Evolutionary conservation across 1,140 invertebrate genomes (phyloP).

Genomic region (Trypoxylus dichotomus): DNA sequence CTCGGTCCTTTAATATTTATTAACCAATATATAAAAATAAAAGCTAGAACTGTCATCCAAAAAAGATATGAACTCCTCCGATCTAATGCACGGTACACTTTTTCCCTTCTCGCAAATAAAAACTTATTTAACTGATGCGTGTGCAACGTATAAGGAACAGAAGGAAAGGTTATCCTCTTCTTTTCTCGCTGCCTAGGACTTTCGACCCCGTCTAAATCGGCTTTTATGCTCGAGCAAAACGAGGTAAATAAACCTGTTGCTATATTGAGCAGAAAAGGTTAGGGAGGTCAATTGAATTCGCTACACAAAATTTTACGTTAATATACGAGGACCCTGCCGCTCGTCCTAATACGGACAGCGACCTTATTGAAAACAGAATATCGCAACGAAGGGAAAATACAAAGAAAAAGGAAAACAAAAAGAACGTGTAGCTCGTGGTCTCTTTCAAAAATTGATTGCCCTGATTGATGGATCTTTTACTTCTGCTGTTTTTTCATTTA

Average conservation of each 20-base stretch:
- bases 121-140: too few species aligned
- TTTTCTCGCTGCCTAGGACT: too few species aligned
- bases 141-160: too few species aligned
- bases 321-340: background rate
- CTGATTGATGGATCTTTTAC: background rate
- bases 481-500: too few species aligned
- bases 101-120: too few species aligned
- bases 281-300: conserved; percentile 6
- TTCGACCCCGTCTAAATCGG: background rate
- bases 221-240: conserved; percentile 2
- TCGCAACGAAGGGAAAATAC: background rate
- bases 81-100: too few species aligned
- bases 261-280: background rate
- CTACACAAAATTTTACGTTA: conserved; percentile 9
- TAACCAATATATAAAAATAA: too few species aligned
- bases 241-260: conserved; percentile 16
- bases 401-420: background rate
- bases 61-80: too few species aligned
- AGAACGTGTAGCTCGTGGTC: background rate
- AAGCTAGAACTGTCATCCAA: too few species aligned
- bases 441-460: background rate
- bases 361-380: background rate
- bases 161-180: too few species aligned
- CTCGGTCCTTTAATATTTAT: too few species aligned
- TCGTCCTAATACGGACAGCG: background rate